Evolutionary conservation across 2,888 invertebrate species (phyloP).

Genomic region (Selenia dentaria): DNA sequence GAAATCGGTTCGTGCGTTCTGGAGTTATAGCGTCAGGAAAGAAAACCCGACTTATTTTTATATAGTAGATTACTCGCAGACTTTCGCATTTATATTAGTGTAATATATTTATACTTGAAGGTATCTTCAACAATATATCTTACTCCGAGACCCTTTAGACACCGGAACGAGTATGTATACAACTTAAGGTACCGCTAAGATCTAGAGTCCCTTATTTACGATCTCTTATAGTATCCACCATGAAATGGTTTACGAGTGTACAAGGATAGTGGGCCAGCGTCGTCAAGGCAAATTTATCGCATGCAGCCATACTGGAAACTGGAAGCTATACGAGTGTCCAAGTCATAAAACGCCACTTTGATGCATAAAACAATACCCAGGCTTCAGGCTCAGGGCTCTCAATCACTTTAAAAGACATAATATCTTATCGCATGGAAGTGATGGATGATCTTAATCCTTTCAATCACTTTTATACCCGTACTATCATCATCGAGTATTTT

Average conservation of each 20-base stretch:
- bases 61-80: too few relatives aligned
- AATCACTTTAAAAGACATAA: conserved; percentile 27
- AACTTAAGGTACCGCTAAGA: conserved; percentile 32
- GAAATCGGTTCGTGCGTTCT: too few relatives aligned
- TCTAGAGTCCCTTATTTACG: conserved; percentile 61
- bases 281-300: conserved; percentile 66
- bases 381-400: conserved; percentile 15
- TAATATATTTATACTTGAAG: too few relatives aligned
- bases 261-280: conserved; percentile 63
- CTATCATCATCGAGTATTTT: conserved; percentile 6
- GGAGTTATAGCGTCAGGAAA: too few relatives aligned
- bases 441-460: conserved; percentile 18
- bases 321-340: conserved; percentile 37
- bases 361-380: conserved; percentile 54
- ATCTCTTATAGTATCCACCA: conserved; percentile 52
- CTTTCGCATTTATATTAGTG: too few relatives aligned
- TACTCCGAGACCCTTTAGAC: conserved; percentile 17
- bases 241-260: conserved; percentile 68
- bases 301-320: conserved; percentile 47
- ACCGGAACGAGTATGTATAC: conserved; percentile 37
- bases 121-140: conserved; percentile 16
- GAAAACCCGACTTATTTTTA: too few relatives aligned
- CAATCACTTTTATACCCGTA: conserved; percentile 16
- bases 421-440: conserved; percentile 16
- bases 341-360: conserved; percentile 69